These are phyloP conservation scores for Tachina lurida DNA, from an alignment of 2,888 invertebrate genomes.

Conservation along the genomic window DNA sequence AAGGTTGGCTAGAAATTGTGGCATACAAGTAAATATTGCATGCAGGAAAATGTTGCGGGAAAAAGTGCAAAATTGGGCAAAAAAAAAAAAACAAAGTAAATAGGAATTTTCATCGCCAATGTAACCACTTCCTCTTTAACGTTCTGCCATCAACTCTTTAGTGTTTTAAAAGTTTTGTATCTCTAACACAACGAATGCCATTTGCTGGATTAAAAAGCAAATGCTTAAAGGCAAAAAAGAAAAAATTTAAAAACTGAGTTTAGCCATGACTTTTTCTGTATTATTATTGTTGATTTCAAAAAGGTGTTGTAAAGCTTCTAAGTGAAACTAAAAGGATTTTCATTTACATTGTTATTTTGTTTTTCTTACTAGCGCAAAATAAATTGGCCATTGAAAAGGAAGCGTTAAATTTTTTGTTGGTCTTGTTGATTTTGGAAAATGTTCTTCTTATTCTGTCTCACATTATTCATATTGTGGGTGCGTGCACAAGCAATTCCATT, in stretches of 20 bases:
- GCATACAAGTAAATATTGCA: constrained; percentile 55
- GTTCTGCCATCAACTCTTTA: not conserved
- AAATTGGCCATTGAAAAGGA: constrained; percentile 28
- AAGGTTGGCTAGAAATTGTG: constrained; percentile 60
- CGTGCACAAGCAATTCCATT: constrained; percentile 12
- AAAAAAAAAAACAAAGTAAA: constrained; percentile 10
- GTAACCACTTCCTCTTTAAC: constrained; percentile 41
- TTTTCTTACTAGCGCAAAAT: not conserved
- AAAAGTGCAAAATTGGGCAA: not conserved
- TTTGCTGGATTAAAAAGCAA: constrained; percentile 8
- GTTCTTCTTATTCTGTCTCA: constrained; percentile 12
- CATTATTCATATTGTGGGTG: constrained; percentile 11
- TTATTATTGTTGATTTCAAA: not conserved
- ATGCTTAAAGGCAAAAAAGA: not conserved
- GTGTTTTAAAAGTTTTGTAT: constrained; percentile 12
- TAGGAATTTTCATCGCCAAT: constrained; percentile 11
- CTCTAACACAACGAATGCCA: constrained; percentile 21
- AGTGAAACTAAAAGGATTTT: constrained; percentile 30
- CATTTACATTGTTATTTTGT: not conserved
- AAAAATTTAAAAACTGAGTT: not conserved
- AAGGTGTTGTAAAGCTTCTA: constrained; percentile 33
- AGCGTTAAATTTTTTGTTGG: constrained; percentile 12
- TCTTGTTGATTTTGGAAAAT: not conserved
- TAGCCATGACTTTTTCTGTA: not conserved
- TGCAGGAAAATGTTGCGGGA: constrained; percentile 16